Conservation (phyloP, 1,140 invertebrate genomes). For the Holotrichia oblita region DNA sequence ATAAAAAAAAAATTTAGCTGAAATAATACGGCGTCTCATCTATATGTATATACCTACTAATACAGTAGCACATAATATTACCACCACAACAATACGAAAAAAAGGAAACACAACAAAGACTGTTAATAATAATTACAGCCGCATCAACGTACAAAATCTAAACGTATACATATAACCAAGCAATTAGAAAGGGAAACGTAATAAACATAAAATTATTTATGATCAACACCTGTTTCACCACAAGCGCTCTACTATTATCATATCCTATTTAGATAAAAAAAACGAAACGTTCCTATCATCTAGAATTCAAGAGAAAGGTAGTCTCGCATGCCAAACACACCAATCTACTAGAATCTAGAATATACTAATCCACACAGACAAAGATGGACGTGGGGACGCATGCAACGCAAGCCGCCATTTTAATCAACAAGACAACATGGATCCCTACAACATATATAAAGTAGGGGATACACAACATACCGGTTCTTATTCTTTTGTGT, state of each 20-base stretch:
- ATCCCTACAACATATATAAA: neutral
- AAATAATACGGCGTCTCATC: too few relatives aligned
- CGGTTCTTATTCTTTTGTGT: neutral
- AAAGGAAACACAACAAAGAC: too few relatives aligned
- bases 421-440: conserved; percentile 34
- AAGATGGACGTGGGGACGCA: conserved; percentile 22
- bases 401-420: conserved; percentile 24
- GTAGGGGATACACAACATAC: conserved; percentile 21
- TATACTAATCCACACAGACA: conserved; percentile 1
- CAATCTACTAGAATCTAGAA: too few relatives aligned
- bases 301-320: neutral
- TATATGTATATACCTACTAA: too few relatives aligned
- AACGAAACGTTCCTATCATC: neutral
- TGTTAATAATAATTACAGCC: too few relatives aligned
- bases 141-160: neutral
- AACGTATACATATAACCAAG: neutral
- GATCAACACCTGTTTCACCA: conserved; percentile 15
- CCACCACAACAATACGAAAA: too few relatives aligned
- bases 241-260: neutral
- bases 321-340: conserved; percentile 31
- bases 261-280: neutral
- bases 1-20: too few relatives aligned
- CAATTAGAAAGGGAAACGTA: neutral
- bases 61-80: too few relatives aligned
- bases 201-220: conserved; percentile 30